Conservation (phyloP, 2,113 vertebrate genomes). For the Synchiropus splendidus region DNA sequence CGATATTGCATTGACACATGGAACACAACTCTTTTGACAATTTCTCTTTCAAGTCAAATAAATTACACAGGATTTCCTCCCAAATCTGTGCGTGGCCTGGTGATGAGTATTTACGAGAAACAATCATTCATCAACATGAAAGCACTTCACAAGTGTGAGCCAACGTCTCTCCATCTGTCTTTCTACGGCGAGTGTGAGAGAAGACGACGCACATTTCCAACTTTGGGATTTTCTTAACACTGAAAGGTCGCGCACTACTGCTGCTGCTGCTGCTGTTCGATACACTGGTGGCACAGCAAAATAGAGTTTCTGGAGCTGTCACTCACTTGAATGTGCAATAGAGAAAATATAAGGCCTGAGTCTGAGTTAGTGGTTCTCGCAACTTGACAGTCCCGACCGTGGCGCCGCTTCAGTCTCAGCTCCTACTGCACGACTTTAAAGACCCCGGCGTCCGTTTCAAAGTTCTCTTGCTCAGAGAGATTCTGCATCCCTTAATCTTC, state of each 20-base stretch:
- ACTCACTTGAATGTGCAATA: slow-evolving; percentile 98
- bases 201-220: no score
- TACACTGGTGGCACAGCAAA: slow-evolving; percentile 99
- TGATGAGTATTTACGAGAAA: no score
- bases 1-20: slow-evolving; percentile 73
- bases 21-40: slow-evolving; percentile 46
- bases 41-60: slow-evolving; percentile 71
- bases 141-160: no score
- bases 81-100: no score
- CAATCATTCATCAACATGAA: no score
- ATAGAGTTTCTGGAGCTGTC: slow-evolving; percentile 98
- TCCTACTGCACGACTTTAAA: no score
- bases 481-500: slow-evolving; percentile 51
- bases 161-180: no score
- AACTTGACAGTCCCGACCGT: slow-evolving; percentile 81
- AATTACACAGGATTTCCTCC: slow-evolving; percentile 31
- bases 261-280: slow-evolving; percentile 74
- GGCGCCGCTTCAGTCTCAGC: slow-evolving; percentile 53
- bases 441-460: slow-evolving; percentile 41
- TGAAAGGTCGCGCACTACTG: no score
- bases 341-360: slow-evolving; percentile 99
- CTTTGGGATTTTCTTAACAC: no score
- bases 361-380: slow-evolving; percentile 93
- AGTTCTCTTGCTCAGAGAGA: slow-evolving; percentile 65
- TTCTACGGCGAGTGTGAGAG: no score